Evolutionary conservation across 2,888 invertebrate species (phyloP), one percentile per base, ranked within the genome.

Genomic region (Norana najaformis): DNA sequence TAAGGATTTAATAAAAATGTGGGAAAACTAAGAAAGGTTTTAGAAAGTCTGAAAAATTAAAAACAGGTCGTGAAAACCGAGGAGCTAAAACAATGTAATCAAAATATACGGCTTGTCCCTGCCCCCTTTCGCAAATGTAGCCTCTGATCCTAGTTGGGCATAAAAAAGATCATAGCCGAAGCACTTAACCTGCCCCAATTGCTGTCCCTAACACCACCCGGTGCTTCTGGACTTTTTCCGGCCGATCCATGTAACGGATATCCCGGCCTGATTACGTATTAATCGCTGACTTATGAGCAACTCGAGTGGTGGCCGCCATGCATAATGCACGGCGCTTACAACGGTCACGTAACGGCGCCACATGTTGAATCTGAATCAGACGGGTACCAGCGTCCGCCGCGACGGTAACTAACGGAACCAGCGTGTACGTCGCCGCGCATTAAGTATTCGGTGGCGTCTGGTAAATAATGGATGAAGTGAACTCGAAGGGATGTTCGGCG

Each of bases 311-410:
- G 30, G 69, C 30, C 30, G 30, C 11, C 69, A 69, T 69, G 69
- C 69, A 69, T 69, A 69, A 69, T 69, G 69, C 69, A 69, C 69
- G 30, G n/a, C 69, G 69, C 69, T 69, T 69, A 69, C 69, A 69
- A n/a, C 69, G 69, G 69, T 69, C 69, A 69, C 69, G 69, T n/a
- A 8, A n/a, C 69, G 69, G 69, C 69, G 69, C 69, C 69, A 69
- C 69, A 69, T 69, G 69, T 69, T 69, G 69, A 69, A 69, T 69
- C 69, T 69, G 30, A 69, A 69, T n/a, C 69, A 69, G 69, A 30
- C 69, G 69, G 69, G 69, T 69, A 69, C 69, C 69, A 69, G 69
- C 69, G 69, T 69, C 69, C 69, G 69, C 69, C 16, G 30, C n/a
- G n/a, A 69, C 30, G n/a, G 69, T 69, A 69, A 69, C 69, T 69